Evolutionary conservation across 2,888 invertebrate species (phyloP).

Genomic region (Oeneis ivallda): DNA sequence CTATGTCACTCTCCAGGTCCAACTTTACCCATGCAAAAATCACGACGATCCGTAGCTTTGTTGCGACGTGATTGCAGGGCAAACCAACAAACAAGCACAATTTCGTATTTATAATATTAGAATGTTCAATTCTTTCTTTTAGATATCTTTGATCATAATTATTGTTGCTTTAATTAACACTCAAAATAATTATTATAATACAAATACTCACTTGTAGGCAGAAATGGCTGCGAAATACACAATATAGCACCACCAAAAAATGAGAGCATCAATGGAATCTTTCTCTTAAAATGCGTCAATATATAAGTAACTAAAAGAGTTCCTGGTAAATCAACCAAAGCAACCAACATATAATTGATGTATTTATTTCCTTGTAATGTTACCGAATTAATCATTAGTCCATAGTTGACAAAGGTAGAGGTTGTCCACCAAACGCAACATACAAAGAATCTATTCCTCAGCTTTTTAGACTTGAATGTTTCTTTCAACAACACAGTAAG

Average conservation of each 20-base stretch:
- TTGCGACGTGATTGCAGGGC: too few species aligned
- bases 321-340: constrained; percentile 82
- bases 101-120: too few species aligned
- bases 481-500: constrained; percentile 54
- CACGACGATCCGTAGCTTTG: too few species aligned
- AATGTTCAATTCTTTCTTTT: too few species aligned
- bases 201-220: constrained; percentile 20
- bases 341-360: constrained; percentile 85
- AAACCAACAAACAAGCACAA: too few species aligned
- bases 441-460: constrained; percentile 62
- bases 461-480: constrained; percentile 58
- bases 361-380: constrained; percentile 88
- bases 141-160: background rate
- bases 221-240: constrained; percentile 82
- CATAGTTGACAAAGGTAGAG: constrained; percentile 89
- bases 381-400: constrained; percentile 88
- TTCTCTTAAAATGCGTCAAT: constrained; percentile 79
- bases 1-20: too few species aligned
- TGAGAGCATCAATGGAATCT: constrained; percentile 76
- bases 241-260: constrained; percentile 80
- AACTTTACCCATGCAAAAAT: too few species aligned
- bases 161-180: too few species aligned
- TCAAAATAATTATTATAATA: background rate
- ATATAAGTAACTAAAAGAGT: constrained; percentile 77
- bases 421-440: constrained; percentile 80